Base-by-base conservation (phyloP, 2,888 invertebrate species). In the Epirrhoe tristata region DNA sequence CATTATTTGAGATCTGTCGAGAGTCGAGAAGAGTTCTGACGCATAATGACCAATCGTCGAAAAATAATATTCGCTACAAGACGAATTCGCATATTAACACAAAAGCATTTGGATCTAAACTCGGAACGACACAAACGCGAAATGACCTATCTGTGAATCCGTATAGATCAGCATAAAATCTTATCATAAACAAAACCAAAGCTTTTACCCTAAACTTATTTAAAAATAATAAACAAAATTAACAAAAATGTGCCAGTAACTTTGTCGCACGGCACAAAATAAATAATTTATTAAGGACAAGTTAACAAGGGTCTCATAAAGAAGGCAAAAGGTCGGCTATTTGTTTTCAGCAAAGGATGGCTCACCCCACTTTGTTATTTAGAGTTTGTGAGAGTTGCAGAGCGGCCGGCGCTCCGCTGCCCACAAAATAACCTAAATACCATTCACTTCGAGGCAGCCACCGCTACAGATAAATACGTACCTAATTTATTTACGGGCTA, bases 221-320 rank as follows among this genome's bases (percentile, higher is more conserved):
- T 77, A 81, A 79, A 86, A 86, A 86, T 88, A 88, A 88, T 87
- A 88, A 86, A 86, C 81, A 84, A 86, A 88, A 87, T 86, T 85
- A 88, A 83, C 82, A 84, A 87, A 87, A 86, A 85, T 81, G 81
- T 82, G 79, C 77, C 81, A 77, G 81, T 76, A 78, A 78, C 81
- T 81, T 81, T 79, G 82, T 82, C 83, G 80, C 80, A 73, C 77
- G 79, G 83, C 74, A 82, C 83, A 83, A 88, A 89, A 92, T 93
- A 92, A 92, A 93, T 93, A 89, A 92, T 91, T 92, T 93, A 93
- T 91, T 91, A 91, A 91, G 89, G 90, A 89, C 90, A 91, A 91
- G 91, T 91, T 93, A 93, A 92, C 93, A 93, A 93, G 91, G 93
- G 91, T 90, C 92, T 91, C 90, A 88, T 93, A 93, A 93, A 93